phyloP scores from a whole-genome alignment of 2,797 vertebrate species.

The Clarias fuscus region DNA sequence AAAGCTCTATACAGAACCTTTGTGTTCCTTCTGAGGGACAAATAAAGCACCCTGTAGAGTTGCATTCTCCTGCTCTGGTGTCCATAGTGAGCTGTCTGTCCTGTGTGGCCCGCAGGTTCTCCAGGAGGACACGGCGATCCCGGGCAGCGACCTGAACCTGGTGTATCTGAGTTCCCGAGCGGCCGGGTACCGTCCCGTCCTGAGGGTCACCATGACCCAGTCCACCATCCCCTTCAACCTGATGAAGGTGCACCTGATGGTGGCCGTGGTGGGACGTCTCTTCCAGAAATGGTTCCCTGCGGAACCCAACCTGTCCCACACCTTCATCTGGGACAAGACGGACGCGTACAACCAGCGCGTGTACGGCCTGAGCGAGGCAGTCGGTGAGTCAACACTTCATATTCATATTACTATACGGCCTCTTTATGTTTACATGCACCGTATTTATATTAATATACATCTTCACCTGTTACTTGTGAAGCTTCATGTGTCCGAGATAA shows the following conservation, averaged over 20 bases:
- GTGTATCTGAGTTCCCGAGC: constrained; percentile 94
- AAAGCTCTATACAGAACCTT: not conserved
- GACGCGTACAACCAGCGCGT: constrained; percentile 96
- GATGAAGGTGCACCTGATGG: constrained; percentile 99
- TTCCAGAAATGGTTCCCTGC: constrained; percentile 99
- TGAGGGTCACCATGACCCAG: constrained; percentile 97
- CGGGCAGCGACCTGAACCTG: constrained; percentile 90
- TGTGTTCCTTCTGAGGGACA: not conserved
- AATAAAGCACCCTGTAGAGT: not conserved
- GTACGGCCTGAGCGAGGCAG: constrained; percentile 93
- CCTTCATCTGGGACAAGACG: constrained; percentile 99
- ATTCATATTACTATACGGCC: not conserved
- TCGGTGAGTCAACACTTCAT: constrained; percentile 79
- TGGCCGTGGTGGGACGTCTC: constrained; percentile 93
- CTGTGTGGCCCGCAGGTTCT: constrained; percentile 79
- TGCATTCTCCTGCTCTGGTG: not conserved
- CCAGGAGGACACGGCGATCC: constrained; percentile 92
- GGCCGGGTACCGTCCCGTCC: constrained; percentile 92
- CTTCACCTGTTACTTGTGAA: not conserved
- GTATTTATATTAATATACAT: not conserved
- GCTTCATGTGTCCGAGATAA: too few relatives aligned
- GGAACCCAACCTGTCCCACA: constrained; percentile 93
- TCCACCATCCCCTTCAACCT: constrained; percentile 92
- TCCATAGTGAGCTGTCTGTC: not conserved
- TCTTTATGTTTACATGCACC: too few relatives aligned